Percentiles rank a stretch among this genome's conserved stretches.
These are phyloP conservation scores for Drosophila cardini DNA, from an alignment of 1,140 invertebrate species.

Conservation along the genomic window DNA sequence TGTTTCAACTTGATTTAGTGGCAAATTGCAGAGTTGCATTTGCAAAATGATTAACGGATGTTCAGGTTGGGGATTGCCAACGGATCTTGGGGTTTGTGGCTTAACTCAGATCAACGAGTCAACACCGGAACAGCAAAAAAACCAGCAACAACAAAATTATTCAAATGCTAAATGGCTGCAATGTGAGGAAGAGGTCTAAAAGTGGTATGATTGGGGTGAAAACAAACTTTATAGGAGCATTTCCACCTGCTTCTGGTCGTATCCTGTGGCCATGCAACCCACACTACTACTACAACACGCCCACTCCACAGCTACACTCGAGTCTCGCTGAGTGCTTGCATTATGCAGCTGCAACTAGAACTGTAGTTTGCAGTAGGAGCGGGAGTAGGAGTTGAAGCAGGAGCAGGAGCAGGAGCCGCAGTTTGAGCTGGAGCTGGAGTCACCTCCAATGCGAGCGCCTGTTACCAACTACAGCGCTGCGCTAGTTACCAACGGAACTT, in stretches of 20 bases:
- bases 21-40: neutral
- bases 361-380: neutral
- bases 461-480: conserved; percentile 28
- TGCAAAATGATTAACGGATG: conserved; percentile 58
- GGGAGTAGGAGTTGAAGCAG: neutral
- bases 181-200: conserved; percentile 55
- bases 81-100: conserved; percentile 46
- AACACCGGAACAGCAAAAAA: conserved; percentile 52
- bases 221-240: conserved; percentile 68
- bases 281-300: conserved; percentile 29
- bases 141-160: conserved; percentile 74
- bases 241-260: conserved; percentile 16
- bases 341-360: conserved; percentile 29
- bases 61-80: conserved; percentile 48
- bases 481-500: conserved; percentile 74
- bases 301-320: conserved; percentile 18
- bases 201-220: conserved; percentile 33
- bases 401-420: neutral
- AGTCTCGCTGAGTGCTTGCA: conserved; percentile 42
- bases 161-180: conserved; percentile 79
- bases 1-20: neutral
- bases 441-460: conserved; percentile 33
- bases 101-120: conserved; percentile 72
- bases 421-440: conserved; percentile 8
- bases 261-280: conserved; percentile 7